A percentile compares a stretch with the other conserved stretches of the same genome.
Evolutionary conservation across 2,797 vertebrate genomes (phyloP).

Genomic region (Chelidonichthys spinosus): DNA sequence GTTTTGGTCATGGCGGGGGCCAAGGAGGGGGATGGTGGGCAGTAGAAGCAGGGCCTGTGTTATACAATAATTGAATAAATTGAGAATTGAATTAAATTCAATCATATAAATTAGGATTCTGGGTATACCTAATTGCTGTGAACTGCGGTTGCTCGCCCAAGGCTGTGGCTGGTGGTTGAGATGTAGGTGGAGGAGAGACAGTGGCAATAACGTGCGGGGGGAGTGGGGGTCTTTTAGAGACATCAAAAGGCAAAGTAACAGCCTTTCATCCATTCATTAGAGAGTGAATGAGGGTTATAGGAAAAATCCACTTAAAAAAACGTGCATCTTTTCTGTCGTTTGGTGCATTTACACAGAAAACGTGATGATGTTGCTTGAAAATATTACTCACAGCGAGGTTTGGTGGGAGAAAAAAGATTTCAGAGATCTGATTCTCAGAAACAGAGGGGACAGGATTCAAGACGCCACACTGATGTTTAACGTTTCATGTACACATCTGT

Average conservation of each 20-base stretch:
- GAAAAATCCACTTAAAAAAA: slow-evolving; percentile 9
- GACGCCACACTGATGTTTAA: slow-evolving; percentile 3
- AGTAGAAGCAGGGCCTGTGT: slow-evolving; percentile 38
- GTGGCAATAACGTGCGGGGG: background rate
- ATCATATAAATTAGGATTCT: slow-evolving; percentile 73
- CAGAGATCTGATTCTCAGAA: background rate
- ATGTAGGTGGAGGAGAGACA: slow-evolving; percentile 31
- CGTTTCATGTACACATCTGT: no score
- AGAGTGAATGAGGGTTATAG: slow-evolving; percentile 23
- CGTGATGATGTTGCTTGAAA: background rate
- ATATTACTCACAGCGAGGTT: background rate
- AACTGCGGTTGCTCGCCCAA: slow-evolving; percentile 53
- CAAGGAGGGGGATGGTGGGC: slow-evolving; percentile 11
- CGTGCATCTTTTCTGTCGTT: background rate
- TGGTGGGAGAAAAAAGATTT: slow-evolving; percentile 2
- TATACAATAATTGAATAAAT: slow-evolving; percentile 69
- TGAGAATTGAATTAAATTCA: slow-evolving; percentile 67
- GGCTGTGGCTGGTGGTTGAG: slow-evolving; percentile 37
- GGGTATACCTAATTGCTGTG: slow-evolving; percentile 67
- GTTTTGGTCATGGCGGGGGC: slow-evolving; percentile 28
- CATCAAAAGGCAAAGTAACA: slow-evolving; percentile 20
- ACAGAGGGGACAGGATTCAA: background rate
- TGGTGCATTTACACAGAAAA: background rate
- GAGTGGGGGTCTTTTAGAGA: slow-evolving; percentile 25
- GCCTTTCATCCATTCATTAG: slow-evolving; percentile 23